phyloP scores from a whole-genome alignment of 2,113 vertebrate genomes.

The Probosciger aterrimus region DNA sequence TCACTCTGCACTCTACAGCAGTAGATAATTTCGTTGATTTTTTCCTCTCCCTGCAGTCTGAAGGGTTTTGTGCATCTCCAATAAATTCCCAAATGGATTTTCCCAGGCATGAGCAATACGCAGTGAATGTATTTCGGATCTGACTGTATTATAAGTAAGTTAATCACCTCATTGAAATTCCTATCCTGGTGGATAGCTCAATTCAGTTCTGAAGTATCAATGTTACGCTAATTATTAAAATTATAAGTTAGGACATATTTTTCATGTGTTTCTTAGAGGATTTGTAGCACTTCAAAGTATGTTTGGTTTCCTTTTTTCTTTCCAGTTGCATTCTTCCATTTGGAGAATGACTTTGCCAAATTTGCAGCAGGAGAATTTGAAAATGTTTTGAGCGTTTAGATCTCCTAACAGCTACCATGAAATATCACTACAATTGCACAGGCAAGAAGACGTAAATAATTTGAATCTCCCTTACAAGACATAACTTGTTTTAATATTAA shows the following conservation, averaged over 20 bases:
- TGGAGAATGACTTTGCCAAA: not conserved
- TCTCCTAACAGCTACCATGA: not conserved
- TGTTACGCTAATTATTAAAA: not conserved
- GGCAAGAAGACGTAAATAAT: not conserved
- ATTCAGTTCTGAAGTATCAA: not conserved
- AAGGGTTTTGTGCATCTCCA: not conserved
- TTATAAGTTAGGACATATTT: not conserved
- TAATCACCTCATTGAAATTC: not conserved
- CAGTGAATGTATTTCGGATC: not conserved
- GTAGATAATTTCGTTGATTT: not conserved
- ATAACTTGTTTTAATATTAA: not conserved
- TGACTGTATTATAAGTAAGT: not conserved
- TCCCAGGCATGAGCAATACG: not conserved
- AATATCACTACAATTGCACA: not conserved
- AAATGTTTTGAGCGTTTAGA: not conserved
- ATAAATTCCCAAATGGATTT: not conserved
- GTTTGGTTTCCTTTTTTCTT: not conserved
- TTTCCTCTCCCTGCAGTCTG: rapidly evolving
- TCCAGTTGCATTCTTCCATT: not conserved
- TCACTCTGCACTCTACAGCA: not conserved
- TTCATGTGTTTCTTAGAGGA: not conserved
- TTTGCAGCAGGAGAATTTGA: not conserved
- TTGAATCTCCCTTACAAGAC: not conserved
- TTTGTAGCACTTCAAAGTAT: not conserved
- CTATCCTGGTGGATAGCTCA: not conserved